Evolutionary conservation across 2,797 vertebrate species (phyloP).

Genomic region (Cyclopterus lumpus): DNA sequence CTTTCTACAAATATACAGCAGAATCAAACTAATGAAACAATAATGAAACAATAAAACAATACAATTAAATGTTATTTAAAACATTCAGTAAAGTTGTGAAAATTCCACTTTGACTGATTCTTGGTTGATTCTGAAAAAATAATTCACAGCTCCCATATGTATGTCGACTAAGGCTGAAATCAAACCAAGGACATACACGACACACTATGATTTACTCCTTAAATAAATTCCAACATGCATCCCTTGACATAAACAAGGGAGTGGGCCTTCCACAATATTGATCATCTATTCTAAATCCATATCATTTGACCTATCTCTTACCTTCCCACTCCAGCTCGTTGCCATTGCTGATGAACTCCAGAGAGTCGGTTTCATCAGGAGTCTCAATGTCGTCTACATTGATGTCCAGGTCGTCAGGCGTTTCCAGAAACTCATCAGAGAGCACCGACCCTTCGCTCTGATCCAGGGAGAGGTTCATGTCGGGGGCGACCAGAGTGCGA

Average conservation of each 20-base stretch:
- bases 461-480: conserved; percentile 97
- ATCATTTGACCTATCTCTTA: conserved; percentile 75
- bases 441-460: conserved; percentile 95
- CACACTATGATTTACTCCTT: not conserved
- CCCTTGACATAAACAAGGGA: not conserved
- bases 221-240: not conserved
- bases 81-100: not conserved
- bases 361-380: conserved; percentile 94
- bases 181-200: not conserved
- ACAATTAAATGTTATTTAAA: not conserved
- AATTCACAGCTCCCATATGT: not conserved
- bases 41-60: not conserved
- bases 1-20: not conserved
- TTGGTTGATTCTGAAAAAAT: not conserved
- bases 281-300: not conserved
- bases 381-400: conserved; percentile 97
- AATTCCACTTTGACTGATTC: not conserved
- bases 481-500: conserved; percentile 91
- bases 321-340: conserved; percentile 99
- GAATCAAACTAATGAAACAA: not conserved
- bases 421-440: conserved; percentile 93
- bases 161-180: no score
- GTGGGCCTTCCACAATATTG: not conserved
- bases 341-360: conserved; percentile 93
- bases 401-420: conserved; percentile 94